Evolutionary conservation across 2,888 invertebrate genomes (phyloP).

Genomic region (Callyntrura guangdongensis): DNA sequence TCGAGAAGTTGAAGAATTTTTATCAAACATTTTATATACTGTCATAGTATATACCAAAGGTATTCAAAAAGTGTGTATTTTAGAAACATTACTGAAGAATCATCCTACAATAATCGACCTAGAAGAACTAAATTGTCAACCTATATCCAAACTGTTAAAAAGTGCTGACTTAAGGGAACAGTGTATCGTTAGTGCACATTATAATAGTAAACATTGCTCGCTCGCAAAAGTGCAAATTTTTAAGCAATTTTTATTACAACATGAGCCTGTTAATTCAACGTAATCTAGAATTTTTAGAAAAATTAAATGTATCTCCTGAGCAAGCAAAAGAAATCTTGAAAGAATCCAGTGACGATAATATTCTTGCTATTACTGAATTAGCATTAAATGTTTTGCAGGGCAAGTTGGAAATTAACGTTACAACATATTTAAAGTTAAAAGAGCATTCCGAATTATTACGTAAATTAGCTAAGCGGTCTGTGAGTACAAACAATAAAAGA

Average conservation of each 20-base stretch:
- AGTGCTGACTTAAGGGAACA: neutral
- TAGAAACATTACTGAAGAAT: neutral
- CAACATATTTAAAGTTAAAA: neutral
- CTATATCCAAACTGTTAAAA: neutral
- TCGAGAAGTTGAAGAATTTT: neutral
- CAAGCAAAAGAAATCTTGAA: neutral
- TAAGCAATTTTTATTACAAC: neutral
- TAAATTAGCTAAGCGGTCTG: constrained; percentile 29
- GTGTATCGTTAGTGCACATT: neutral
- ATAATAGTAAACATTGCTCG: neutral
- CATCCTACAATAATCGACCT: constrained; percentile 17
- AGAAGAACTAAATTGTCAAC: constrained; percentile 53
- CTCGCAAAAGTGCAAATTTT: neutral
- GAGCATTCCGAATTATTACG: constrained; percentile 25
- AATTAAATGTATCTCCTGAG: neutral
- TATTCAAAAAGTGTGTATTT: constrained; percentile 7
- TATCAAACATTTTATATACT: neutral
- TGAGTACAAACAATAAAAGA: constrained; percentile 41
- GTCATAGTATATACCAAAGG: constrained; percentile 69
- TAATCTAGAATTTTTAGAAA: constrained; percentile 2
- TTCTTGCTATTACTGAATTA: constrained; percentile 57
- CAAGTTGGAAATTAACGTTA: constrained; percentile 2
- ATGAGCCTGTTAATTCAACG: constrained; percentile 30
- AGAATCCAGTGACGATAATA: constrained; percentile 58
- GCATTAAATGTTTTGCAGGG: constrained; percentile 44